These are phyloP conservation scores for Esperia sulphurella DNA, from an alignment of 2,888 invertebrate genomes.

Conservation along the genomic window DNA sequence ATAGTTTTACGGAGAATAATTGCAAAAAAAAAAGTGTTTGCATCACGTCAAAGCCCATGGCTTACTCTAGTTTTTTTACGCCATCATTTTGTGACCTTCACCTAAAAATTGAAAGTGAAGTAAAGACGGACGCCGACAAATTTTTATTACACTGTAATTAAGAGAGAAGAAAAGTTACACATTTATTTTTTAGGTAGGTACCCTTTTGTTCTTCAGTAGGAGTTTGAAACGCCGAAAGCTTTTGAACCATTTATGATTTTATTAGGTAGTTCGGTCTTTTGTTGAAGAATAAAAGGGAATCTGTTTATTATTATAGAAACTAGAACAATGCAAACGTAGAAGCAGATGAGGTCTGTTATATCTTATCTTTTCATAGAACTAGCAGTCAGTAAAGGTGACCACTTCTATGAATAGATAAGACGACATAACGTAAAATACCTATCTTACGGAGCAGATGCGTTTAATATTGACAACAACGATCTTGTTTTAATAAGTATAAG, in stretches of 20 bases:
- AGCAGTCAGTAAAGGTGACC: too few species aligned
- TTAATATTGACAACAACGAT: too few species aligned
- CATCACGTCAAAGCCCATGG: neutral
- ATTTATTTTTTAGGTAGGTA: neutral
- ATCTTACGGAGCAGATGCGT: too few species aligned
- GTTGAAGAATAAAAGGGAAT: neutral
- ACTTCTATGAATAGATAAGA: too few species aligned
- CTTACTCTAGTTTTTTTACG: slow-evolving; percentile 16
- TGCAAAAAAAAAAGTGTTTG: neutral
- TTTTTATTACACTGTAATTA: slow-evolving; percentile 23
- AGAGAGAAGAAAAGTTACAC: slow-evolving; percentile 16
- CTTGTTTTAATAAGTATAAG: too few species aligned
- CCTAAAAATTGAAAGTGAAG: slow-evolving; percentile 36
- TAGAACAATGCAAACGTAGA: neutral
- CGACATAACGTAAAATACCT: too few species aligned
- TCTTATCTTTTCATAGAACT: too few species aligned
- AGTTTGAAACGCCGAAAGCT: slow-evolving; percentile 17
- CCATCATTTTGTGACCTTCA: slow-evolving; percentile 12
- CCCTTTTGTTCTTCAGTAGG: slow-evolving; percentile 1
- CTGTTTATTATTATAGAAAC: too few species aligned
- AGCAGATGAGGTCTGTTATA: neutral
- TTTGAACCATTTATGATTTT: slow-evolving; percentile 8
- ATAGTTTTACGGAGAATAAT: too few species aligned
- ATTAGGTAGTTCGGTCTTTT: slow-evolving; percentile 6
- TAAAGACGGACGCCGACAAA: slow-evolving; percentile 13